Evolutionary conservation across 2,113 vertebrate species (phyloP).

Genomic region (Cathartes aura): DNA sequence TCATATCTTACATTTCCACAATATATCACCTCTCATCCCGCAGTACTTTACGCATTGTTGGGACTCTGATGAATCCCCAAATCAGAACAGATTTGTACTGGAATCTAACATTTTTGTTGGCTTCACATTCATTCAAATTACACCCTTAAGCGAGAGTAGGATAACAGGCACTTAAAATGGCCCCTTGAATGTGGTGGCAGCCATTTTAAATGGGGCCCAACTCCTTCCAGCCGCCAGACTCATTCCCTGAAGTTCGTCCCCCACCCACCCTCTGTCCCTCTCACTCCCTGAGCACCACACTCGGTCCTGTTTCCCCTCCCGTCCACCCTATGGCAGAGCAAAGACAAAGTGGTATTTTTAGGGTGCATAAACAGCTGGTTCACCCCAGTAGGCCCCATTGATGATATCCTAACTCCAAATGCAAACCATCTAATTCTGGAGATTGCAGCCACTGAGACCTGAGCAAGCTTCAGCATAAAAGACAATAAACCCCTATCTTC

Average conservation of each 20-base stretch:
- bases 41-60: constrained; percentile 49
- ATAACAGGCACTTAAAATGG: constrained; percentile 61
- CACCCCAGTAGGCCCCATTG: fast-evolving
- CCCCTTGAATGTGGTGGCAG: background rate
- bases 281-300: background rate
- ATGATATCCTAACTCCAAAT: background rate
- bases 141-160: background rate
- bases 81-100: constrained; percentile 62
- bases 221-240: background rate
- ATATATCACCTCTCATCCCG: constrained; percentile 46
- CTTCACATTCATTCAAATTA: constrained; percentile 49
- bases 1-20: constrained; percentile 48
- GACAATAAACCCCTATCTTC: background rate
- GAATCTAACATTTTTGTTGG: constrained; percentile 61
- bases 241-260: background rate
- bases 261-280: background rate
- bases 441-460: background rate
- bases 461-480: background rate
- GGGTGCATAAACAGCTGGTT: background rate
- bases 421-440: background rate
- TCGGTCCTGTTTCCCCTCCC: background rate
- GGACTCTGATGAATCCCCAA: constrained; percentile 47
- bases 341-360: background rate
- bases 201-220: constrained; percentile 47
- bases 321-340: background rate